Percentiles rank a stretch among this genome's conserved stretches.
These are phyloP conservation scores for Lepus europaeus DNA, from an alignment of 2,113 vertebrate species.

Conservation along the genomic window DNA sequence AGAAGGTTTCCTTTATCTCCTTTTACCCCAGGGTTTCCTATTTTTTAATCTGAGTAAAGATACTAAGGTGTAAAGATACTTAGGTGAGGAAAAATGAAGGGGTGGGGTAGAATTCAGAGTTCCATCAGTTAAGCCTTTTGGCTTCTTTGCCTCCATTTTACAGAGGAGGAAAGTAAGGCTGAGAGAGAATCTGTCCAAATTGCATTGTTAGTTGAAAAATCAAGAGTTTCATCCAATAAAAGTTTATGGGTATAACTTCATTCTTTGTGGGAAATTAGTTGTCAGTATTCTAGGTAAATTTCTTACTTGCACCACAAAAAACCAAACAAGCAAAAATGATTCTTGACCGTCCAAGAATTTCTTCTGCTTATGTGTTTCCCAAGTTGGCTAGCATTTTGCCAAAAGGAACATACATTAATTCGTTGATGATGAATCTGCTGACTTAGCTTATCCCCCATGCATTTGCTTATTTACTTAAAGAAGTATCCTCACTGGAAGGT, in stretches of 20 bases:
- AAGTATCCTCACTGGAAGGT: background rate
- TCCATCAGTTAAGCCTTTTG: background rate
- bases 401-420: background rate
- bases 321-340: background rate
- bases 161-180: background rate
- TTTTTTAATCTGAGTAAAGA: background rate
- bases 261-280: background rate
- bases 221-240: background rate
- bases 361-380: conserved; percentile 8
- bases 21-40: background rate
- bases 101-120: background rate
- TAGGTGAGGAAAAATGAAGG: background rate
- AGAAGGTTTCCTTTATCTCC: background rate
- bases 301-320: background rate
- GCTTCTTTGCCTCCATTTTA: no score
- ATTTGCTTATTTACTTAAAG: conserved; percentile 35
- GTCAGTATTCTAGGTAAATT: background rate
- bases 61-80: background rate
- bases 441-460: background rate
- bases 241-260: background rate
- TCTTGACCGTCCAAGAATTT: conserved; percentile 28
- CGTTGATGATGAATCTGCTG: conserved; percentile 4
- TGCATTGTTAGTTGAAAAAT: background rate
- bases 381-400: background rate
- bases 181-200: background rate